Evolutionary conservation across 2,797 vertebrate genomes (phyloP), one percentile per base, ranked within the genome.

Genomic region (Peromyscus aztecus): DNA sequence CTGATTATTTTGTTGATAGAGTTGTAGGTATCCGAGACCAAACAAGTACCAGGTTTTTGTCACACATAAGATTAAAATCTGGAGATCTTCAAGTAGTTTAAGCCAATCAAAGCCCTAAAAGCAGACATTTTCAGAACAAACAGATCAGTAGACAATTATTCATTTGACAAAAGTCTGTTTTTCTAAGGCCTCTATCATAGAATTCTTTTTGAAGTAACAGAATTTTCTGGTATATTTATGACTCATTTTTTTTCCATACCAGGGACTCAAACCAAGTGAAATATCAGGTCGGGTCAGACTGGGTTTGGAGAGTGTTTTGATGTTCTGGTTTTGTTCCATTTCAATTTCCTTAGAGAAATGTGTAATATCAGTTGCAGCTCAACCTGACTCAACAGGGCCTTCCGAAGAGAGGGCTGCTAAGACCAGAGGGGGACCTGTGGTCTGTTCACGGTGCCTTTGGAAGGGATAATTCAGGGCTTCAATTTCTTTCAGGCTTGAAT

Each of bases 261-360:
- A 92, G 73, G 81, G 55, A 95, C 34, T 96, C 75, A 85, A 94
- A 96, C 96, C 95, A 97, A 98, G 83, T 94, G 82, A 97, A 98
- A 97, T 97, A 97, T 92, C 95, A 96, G 83, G 82, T 92, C 23
- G 2, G 90, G 90, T 98, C 94, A 96, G 90, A 69, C 57, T 97
- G 96, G 88, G 84, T 96, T 97, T 97, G 96, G 96, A 98, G 85
- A 91, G 46, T 83, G 90, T 96, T 96, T 97, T 93, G 69, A 96
- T 91, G 59, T 90, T 94, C 94, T 97, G 84, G 85, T 95, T 97
- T 97, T 96, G 67, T 96, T 96, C 92, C 90, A 76, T 96, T 97
- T 92, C 90, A 90, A 63, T 94, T 93, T 82, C 92, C 89, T 94
- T 90, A 96, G 87, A 94, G 90, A 95, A 96, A 94, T 91, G 90